A percentile compares a stretch with the other conserved stretches of the same genome.
Evolutionary conservation across 2,113 vertebrate genomes (phyloP).

Genomic region (Cyprinus carpio): DNA sequence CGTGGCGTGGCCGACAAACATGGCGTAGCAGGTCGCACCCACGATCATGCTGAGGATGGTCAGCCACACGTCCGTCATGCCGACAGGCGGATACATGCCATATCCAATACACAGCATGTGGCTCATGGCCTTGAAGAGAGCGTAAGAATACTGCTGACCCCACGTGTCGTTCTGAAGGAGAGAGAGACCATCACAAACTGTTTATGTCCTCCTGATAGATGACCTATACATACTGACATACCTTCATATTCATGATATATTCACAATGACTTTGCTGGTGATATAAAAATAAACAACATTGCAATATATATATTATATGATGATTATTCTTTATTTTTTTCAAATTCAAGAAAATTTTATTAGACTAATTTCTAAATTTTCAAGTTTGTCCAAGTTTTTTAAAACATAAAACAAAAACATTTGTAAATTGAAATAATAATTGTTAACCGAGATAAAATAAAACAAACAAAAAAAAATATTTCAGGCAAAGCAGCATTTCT

Average conservation of each 20-base stretch:
- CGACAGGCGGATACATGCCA: constrained; percentile 90
- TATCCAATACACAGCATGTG: constrained; percentile 99
- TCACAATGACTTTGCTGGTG: neutral
- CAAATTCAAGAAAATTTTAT: no score
- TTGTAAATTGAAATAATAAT: no score
- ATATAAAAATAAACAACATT: neutral
- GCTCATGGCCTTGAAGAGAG: constrained; percentile 98
- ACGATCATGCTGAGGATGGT: constrained; percentile 99
- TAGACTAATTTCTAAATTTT: no score
- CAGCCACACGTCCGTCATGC: constrained; percentile 97
- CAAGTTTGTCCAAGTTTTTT: no score
- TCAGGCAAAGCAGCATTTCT: no score
- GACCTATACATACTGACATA: neutral
- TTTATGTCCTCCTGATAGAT: neutral
- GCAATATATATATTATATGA: no score
- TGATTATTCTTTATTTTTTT: no score
- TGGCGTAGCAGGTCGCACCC: constrained; percentile 97
- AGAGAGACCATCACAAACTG: constrained; percentile 44
- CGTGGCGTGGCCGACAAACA: constrained; percentile 98
- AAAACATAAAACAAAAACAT: no score
- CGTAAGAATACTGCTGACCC: constrained; percentile 97
- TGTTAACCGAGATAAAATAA: no score
- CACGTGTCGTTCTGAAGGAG: constrained; percentile 88
- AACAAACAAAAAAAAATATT: no score
- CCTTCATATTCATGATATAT: neutral